A percentile compares a stretch with the other conserved stretches of the same genome.
phyloP scores from a whole-genome alignment of 2,797 vertebrate species.

The Bovichtus diacanthus region DNA sequence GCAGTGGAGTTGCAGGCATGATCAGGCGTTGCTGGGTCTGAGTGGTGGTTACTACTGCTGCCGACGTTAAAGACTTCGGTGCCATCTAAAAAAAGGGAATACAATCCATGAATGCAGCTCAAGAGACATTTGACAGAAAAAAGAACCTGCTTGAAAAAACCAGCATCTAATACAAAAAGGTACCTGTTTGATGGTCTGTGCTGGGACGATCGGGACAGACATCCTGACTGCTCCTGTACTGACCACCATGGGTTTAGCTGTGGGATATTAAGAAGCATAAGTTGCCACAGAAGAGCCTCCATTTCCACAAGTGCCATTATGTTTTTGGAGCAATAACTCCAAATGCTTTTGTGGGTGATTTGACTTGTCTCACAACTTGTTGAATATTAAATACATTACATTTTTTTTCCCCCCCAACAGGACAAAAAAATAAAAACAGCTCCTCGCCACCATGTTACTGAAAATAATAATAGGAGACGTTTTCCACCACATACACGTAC shows the following conservation, averaged over 20 bases:
- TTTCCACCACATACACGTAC: too few relatives aligned
- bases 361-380: too few relatives aligned
- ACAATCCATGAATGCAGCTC: background rate
- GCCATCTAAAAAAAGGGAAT: conserved; percentile 85
- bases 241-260: conserved; percentile 95
- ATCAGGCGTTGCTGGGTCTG: conserved; percentile 97
- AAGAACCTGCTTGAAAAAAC: background rate
- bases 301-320: background rate
- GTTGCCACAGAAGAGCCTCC: background rate
- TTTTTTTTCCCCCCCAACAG: too few relatives aligned
- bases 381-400: too few relatives aligned
- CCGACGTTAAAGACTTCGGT: conserved; percentile 90
- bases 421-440: too few relatives aligned
- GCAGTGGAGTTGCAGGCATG: conserved; percentile 96
- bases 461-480: too few relatives aligned
- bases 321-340: too few relatives aligned
- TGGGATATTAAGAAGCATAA: background rate
- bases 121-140: background rate
- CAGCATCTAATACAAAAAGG: conserved; percentile 2
- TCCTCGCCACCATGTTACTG: too few relatives aligned
- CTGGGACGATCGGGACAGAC: conserved; percentile 95
- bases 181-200: conserved; percentile 96
- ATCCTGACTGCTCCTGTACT: conserved; percentile 92
- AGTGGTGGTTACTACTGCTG: conserved; percentile 89
- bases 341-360: too few relatives aligned